These are phyloP conservation scores for Xiphias gladius DNA, from an alignment of 2,113 vertebrate species.

Conservation along the genomic window DNA sequence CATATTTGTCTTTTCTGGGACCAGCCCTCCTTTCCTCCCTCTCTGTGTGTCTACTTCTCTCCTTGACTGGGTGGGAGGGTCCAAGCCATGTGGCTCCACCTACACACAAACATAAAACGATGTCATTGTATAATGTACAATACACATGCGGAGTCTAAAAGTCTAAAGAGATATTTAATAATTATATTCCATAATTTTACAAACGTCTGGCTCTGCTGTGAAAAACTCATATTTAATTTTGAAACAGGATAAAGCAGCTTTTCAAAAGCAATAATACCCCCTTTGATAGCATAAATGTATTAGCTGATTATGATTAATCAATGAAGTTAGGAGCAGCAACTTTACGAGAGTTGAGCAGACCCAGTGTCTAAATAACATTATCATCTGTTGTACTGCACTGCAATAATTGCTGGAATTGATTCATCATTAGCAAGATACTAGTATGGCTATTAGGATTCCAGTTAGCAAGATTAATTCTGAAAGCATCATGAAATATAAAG, in stretches of 20 bases:
- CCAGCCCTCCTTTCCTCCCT: conserved; percentile 29
- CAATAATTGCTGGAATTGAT: neutral
- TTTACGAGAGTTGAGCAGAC: neutral
- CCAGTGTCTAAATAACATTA: neutral
- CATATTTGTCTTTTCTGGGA: conserved; percentile 42
- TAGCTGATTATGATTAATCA: neutral
- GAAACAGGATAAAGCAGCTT: too few relatives aligned
- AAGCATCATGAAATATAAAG: neutral
- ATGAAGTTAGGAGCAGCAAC: neutral
- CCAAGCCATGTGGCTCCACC: conserved; percentile 62
- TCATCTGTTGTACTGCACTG: neutral
- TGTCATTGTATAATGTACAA: neutral
- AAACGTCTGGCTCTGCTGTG: neutral
- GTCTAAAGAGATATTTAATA: neutral
- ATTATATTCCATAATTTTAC: neutral
- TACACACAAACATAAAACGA: conserved; percentile 40
- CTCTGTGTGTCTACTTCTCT: conserved; percentile 39
- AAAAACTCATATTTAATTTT: too few relatives aligned
- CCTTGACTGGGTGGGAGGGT: conserved; percentile 40
- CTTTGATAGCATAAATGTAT: neutral
- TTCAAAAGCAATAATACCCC: neutral
- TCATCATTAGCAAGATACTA: neutral
- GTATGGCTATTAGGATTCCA: neutral
- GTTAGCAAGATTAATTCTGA: neutral
- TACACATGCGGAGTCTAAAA: neutral